phyloP scores from a whole-genome alignment of 2,113 vertebrate species.

The Equus quagga region DNA sequence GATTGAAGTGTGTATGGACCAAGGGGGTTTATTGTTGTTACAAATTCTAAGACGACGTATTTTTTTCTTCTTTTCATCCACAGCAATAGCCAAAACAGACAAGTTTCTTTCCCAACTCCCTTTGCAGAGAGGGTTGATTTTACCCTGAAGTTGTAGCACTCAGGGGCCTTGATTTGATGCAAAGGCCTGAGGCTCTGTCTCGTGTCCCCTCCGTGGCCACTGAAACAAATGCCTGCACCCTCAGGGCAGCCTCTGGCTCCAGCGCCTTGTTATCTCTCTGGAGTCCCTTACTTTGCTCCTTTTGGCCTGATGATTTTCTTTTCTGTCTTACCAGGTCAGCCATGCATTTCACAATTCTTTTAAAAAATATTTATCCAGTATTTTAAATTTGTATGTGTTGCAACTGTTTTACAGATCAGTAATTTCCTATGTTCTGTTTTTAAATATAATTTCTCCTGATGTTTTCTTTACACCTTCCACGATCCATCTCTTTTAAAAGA shows the following conservation, averaged over 20 bases:
- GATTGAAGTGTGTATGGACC: neutral
- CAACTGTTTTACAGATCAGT: neutral
- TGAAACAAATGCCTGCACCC: neutral
- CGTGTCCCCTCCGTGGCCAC: rapidly evolving
- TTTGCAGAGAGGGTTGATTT: neutral
- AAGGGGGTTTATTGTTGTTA: neutral
- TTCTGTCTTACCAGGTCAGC: neutral
- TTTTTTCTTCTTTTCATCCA: neutral
- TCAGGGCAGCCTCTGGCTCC: neutral
- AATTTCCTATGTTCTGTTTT: neutral
- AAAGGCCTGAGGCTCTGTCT: neutral
- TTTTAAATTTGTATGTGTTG: neutral
- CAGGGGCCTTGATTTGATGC: neutral
- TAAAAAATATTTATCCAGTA: neutral
- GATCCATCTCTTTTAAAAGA: neutral
- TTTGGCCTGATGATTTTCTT: neutral
- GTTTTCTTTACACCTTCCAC: neutral
- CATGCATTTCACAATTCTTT: neutral
- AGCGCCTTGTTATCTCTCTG: neutral
- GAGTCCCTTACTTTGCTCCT: neutral
- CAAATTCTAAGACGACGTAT: neutral
- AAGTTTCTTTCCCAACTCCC: neutral
- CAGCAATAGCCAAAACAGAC: neutral
- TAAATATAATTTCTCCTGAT: neutral
- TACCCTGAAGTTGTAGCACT: neutral